Percentiles rank a stretch among this genome's conserved stretches.
Evolutionary conservation across 2,888 invertebrate genomes (phyloP).

Genomic region (Dasysyrphus tricinctus): DNA sequence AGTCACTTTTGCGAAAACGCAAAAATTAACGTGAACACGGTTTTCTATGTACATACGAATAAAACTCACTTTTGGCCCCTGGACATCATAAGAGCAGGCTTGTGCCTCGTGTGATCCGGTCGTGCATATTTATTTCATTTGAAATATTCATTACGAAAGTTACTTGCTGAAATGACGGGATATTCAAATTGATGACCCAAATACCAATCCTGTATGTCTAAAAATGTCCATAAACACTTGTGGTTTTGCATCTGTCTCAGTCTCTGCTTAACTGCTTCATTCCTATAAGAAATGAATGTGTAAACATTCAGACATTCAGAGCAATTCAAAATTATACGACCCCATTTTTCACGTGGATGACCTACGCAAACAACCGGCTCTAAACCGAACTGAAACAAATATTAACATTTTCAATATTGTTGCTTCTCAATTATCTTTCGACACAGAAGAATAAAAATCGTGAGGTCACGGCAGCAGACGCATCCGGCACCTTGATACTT

Average conservation of each 20-base stretch:
- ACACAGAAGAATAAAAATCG: slow-evolving; percentile 35
- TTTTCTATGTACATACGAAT: no score
- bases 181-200: background rate
- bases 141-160: no score
- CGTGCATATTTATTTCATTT: no score
- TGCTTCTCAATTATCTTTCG: slow-evolving; percentile 38
- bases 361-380: slow-evolving; percentile 10
- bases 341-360: slow-evolving; percentile 8
- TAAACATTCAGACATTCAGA: background rate
- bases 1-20: no score
- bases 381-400: slow-evolving; percentile 33
- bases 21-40: no score
- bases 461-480: slow-evolving; percentile 41
- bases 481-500: slow-evolving; percentile 33
- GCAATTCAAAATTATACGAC: background rate
- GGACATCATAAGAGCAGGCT: no score
- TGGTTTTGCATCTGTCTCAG: background rate
- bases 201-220: background rate
- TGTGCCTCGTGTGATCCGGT: no score
- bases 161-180: no score
- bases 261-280: no score
- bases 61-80: no score
- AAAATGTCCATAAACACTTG: background rate
- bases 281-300: background rate
- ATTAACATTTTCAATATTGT: slow-evolving; percentile 23